These are phyloP conservation scores for Brachionus calyciflorus DNA, from an alignment of 1,140 invertebrate genomes.

Conservation along the genomic window DNA sequence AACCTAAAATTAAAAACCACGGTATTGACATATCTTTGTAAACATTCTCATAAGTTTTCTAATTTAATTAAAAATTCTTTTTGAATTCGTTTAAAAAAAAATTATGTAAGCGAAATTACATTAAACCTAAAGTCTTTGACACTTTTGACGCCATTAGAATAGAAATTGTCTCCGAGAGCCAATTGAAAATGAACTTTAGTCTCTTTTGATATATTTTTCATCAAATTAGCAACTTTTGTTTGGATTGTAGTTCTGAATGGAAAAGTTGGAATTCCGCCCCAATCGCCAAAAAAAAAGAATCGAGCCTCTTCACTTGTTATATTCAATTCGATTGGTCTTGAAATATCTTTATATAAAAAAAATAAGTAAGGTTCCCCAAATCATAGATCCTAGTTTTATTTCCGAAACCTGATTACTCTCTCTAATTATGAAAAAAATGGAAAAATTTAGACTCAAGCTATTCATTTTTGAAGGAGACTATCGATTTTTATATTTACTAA, in stretches of 20 bases:
- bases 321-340: background rate
- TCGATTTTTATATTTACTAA: no score
- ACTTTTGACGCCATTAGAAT: slow-evolving; percentile 58
- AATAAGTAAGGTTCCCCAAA: no score
- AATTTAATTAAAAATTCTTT: background rate
- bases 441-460: no score
- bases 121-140: slow-evolving; percentile 58
- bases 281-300: slow-evolving; percentile 58
- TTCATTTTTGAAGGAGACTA: no score
- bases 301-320: background rate
- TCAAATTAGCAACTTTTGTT: slow-evolving; percentile 53
- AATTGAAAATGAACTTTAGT: slow-evolving; percentile 54
- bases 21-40: slow-evolving; percentile 52
- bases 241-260: slow-evolving; percentile 58
- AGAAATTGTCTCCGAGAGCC: slow-evolving; percentile 62
- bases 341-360: background rate
- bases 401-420: no score
- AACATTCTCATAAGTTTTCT: slow-evolving; percentile 54
- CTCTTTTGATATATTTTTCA: slow-evolving; percentile 52
- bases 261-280: slow-evolving; percentile 56
- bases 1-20: slow-evolving; percentile 57
- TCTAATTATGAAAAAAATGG: no score
- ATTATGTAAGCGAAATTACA: slow-evolving; percentile 49
- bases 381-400: no score
- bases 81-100: background rate